Evolutionary conservation across 2,888 invertebrate species (phyloP), one percentile per base, ranked within the genome.

Genomic region (Meganola albula): DNA sequence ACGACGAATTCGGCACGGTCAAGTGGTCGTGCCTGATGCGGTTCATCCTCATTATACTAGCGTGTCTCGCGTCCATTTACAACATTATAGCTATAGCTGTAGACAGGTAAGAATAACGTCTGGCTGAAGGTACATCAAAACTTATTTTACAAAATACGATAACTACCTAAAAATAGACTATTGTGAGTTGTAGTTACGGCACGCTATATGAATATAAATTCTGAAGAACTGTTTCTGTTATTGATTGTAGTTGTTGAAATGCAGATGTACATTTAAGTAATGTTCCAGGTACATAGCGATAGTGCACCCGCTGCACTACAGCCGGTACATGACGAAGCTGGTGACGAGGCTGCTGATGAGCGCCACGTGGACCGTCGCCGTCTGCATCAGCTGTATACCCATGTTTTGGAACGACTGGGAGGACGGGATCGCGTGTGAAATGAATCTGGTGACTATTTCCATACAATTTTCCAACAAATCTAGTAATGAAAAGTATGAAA

Each of bases 331-430:
- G 89, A 93, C 91, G n/a, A 90, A 90, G 55, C 79, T 88, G 48
- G 85, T 89, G 32, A 91, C 92, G 13, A 61, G 88, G 34, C 60
- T 88, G 29, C 87, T 92, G 30, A 90, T 93, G 68, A 76, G 88
- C 26, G 66, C 88, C 37, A 92, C 90, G 14, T 94, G 93, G 93
- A 71, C 88, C 2, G 70, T 88, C 28, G 91, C 93, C 1, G 82
- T 91, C 12, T 76, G 88, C 42, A 82, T 93, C 43, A 90, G 93
- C 43, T 87, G 89, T 34, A 88, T 93, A 34, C 92, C 93, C 1
- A 84, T 92, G 44, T 91, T 92, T 71, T 94, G 93, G 93, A 94
- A 94, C 73, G 89, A 90, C 48, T 94, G 92, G 90, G 79, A 86
- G 12, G 83, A 83, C 5, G 87, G 87, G 7, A 63, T 80, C 34